Evolutionary conservation across 2,113 vertebrate genomes (phyloP).

Genomic region (Puntigrus tetrazona): DNA sequence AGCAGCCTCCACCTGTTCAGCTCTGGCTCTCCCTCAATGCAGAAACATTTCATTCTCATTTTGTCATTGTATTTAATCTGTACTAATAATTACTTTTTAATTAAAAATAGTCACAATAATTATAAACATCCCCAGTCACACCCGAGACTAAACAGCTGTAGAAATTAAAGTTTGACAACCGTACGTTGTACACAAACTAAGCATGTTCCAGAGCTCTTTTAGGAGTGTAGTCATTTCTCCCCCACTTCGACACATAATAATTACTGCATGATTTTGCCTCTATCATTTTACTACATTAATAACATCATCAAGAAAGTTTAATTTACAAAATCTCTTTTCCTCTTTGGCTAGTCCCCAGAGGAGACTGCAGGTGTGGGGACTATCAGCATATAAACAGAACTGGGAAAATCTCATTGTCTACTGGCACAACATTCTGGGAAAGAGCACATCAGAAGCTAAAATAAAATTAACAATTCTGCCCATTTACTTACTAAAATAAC

Average conservation of each 20-base stretch:
- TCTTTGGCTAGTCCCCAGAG: neutral
- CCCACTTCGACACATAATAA: neutral
- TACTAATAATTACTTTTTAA: conserved; percentile 44
- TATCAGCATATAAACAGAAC: neutral
- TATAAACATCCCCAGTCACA: conserved; percentile 9
- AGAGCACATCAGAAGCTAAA: neutral
- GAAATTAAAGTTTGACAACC: conserved; percentile 16
- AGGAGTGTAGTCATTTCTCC: neutral
- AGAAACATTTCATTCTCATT: conserved; percentile 19
- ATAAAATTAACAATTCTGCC: neutral
- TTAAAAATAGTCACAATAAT: conserved; percentile 26
- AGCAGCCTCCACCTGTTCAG: neutral
- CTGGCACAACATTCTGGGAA: neutral
- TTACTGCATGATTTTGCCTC: conserved; percentile 6
- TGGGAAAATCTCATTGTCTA: neutral
- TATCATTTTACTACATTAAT: conserved; percentile 10
- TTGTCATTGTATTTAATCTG: conserved; percentile 25
- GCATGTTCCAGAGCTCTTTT: neutral
- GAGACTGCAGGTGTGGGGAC: neutral
- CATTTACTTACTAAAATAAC: neutral
- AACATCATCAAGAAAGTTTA: conserved; percentile 7
- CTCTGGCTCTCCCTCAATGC: neutral
- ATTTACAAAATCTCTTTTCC: conserved; percentile 24
- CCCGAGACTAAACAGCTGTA: neutral
- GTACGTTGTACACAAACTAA: neutral